Percentiles rank a stretch among this genome's conserved stretches.
These are phyloP conservation scores for Ptiloglossa arizonensis DNA, from an alignment of 1,140 invertebrate species.

Conservation along the genomic window DNA sequence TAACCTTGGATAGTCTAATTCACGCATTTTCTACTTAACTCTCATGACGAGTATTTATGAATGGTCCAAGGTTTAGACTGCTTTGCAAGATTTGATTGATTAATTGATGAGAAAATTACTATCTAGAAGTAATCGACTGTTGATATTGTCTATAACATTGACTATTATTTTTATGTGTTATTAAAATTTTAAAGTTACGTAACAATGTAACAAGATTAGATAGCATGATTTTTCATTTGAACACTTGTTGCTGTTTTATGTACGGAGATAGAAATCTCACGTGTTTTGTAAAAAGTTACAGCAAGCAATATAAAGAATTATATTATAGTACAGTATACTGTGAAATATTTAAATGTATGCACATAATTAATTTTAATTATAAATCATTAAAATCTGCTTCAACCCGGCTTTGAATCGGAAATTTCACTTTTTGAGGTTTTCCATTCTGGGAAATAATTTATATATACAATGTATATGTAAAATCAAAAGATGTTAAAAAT, in stretches of 20 bases:
- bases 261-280: neutral
- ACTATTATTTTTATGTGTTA: neutral
- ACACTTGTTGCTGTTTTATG: neutral
- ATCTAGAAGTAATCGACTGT: neutral
- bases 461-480: no score
- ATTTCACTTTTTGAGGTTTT: no score
- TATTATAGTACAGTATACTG: neutral
- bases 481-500: no score
- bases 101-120: neutral
- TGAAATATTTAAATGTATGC: neutral
- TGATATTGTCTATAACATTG: neutral
- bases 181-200: neutral
- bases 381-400: neutral
- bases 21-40: neutral
- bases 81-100: conserved; percentile 11
- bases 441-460: no score
- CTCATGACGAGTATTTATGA: no score
- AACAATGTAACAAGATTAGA: neutral
- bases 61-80: neutral
- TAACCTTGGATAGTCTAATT: conserved; percentile 29
- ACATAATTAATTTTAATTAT: neutral
- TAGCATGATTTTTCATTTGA: neutral
- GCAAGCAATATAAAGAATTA: neutral
- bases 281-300: neutral
- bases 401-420: neutral